Conservation (phyloP, 2,797 vertebrate genomes). For the Muraenolepis orangiensis region DNA sequence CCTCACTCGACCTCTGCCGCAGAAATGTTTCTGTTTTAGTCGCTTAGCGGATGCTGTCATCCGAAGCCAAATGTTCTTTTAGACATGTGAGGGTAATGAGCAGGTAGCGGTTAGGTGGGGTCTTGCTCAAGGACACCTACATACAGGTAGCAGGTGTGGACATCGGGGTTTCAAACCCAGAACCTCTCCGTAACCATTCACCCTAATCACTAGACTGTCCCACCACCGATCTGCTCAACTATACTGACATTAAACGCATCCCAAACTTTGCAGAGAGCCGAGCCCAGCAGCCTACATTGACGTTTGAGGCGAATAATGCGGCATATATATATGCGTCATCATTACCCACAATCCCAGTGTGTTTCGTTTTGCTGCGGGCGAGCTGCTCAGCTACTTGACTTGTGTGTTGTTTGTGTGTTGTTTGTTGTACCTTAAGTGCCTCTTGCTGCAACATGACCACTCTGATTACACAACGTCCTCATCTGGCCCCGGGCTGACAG, state of each 20-base stretch:
- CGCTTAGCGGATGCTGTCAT: not conserved
- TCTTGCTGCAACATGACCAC: not conserved
- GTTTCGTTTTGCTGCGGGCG: not conserved
- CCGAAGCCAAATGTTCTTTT: not conserved
- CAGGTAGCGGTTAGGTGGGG: not conserved
- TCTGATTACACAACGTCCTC: constrained; percentile 16
- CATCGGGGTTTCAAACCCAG: not conserved
- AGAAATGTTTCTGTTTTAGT: not conserved
- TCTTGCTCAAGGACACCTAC: not conserved
- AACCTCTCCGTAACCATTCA: no score
- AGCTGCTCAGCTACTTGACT: not conserved
- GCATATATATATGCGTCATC: not conserved
- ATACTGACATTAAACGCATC: not conserved
- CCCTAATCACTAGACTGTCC: no score
- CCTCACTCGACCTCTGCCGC: not conserved
- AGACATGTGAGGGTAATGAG: not conserved
- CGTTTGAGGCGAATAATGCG: not conserved
- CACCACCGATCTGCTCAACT: not conserved
- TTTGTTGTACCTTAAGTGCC: not conserved
- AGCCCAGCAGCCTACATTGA: not conserved
- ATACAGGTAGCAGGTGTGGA: not conserved
- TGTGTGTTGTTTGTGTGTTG: no score
- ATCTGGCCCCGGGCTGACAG: constrained; percentile 37
- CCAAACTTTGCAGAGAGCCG: not conserved
- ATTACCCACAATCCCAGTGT: not conserved